phyloP scores from a whole-genome alignment of 2,797 vertebrate species.

The Gymnoscopelus braueri region DNA sequence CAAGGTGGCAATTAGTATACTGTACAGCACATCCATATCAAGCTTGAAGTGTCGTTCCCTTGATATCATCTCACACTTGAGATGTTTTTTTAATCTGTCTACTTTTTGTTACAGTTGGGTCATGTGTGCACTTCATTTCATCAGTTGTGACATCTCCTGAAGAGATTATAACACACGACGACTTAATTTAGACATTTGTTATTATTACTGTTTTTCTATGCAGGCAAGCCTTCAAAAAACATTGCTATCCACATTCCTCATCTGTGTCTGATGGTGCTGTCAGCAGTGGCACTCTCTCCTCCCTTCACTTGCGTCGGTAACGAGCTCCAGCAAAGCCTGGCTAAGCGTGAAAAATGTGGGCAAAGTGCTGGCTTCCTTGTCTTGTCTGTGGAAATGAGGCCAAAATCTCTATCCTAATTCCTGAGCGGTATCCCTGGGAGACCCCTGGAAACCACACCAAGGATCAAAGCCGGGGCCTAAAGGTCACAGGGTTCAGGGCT shows the following conservation, averaged over 20 bases:
- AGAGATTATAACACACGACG: constrained; percentile 28
- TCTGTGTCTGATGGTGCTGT: constrained; percentile 57
- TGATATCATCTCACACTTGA: not conserved
- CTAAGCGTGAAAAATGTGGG: constrained; percentile 55
- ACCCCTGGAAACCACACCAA: constrained; percentile 39
- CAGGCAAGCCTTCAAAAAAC: constrained; percentile 53
- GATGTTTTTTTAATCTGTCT: not conserved
- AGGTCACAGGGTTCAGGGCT: constrained; percentile 62
- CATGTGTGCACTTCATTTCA: constrained; percentile 6
- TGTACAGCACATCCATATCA: not conserved
- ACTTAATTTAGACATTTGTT: constrained; percentile 38
- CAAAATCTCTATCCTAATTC: constrained; percentile 41
- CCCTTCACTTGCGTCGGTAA: constrained; percentile 22
- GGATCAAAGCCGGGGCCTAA: constrained; percentile 44
- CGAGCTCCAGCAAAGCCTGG: constrained; percentile 35
- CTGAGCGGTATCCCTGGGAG: constrained; percentile 35
- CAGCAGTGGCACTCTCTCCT: constrained; percentile 2
- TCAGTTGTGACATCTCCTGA: constrained; percentile 39
- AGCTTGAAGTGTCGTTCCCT: not conserved
- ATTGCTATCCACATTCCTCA: constrained; percentile 70
- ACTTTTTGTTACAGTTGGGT: constrained; percentile 31
- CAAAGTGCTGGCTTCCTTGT: constrained; percentile 31
- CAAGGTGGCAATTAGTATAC: constrained; percentile 3
- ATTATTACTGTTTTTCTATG: constrained; percentile 43
- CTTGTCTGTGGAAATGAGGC: constrained; percentile 25